phyloP scores from a whole-genome alignment of 2,888 invertebrate genomes.

The Drosophila recens region DNA sequence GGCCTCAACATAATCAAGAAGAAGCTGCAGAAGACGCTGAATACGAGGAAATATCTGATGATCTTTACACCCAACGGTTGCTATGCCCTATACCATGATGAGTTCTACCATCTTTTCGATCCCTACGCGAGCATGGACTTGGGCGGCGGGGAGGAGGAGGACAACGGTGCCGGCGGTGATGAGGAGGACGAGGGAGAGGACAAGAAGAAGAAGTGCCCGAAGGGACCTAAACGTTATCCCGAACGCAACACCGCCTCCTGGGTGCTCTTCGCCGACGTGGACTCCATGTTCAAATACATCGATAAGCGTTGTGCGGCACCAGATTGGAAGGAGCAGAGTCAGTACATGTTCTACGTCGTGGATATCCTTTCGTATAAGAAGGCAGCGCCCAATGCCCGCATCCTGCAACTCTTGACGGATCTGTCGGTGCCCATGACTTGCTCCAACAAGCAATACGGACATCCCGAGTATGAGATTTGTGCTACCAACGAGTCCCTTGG shows the following conservation, averaged over 20 bases:
- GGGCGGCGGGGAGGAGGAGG: slow-evolving; percentile 59
- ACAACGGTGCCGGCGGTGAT: slow-evolving; percentile 36
- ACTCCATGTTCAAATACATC: slow-evolving; percentile 79
- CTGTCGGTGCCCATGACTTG: slow-evolving; percentile 73
- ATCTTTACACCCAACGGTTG: slow-evolving; percentile 87
- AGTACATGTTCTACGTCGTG: slow-evolving; percentile 79
- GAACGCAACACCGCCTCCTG: slow-evolving; percentile 84
- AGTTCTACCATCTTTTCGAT: slow-evolving; percentile 88
- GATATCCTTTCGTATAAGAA: slow-evolving; percentile 80
- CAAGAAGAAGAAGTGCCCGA: slow-evolving; percentile 55
- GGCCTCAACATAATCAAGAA: slow-evolving; percentile 54
- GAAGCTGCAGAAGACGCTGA: slow-evolving; percentile 75
- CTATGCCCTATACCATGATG: slow-evolving; percentile 87
- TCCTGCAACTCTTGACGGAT: slow-evolving; percentile 79
- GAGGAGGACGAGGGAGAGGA: slow-evolving; percentile 46
- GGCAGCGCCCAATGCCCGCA: slow-evolving; percentile 74
- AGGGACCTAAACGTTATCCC: slow-evolving; percentile 69
- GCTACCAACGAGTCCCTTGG: slow-evolving; percentile 81
- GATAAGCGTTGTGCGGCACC: slow-evolving; percentile 63
- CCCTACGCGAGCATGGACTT: slow-evolving; percentile 86
- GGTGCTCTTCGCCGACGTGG: slow-evolving; percentile 80
- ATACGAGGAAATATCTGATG: slow-evolving; percentile 86
- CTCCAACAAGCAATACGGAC: slow-evolving; percentile 57
- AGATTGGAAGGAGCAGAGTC: slow-evolving; percentile 74
- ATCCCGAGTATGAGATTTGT: slow-evolving; percentile 74